Percentiles rank a stretch among this genome's conserved stretches.
Evolutionary conservation across 1,140 invertebrate genomes (phyloP).

Genomic region (Calliphora vicina): DNA sequence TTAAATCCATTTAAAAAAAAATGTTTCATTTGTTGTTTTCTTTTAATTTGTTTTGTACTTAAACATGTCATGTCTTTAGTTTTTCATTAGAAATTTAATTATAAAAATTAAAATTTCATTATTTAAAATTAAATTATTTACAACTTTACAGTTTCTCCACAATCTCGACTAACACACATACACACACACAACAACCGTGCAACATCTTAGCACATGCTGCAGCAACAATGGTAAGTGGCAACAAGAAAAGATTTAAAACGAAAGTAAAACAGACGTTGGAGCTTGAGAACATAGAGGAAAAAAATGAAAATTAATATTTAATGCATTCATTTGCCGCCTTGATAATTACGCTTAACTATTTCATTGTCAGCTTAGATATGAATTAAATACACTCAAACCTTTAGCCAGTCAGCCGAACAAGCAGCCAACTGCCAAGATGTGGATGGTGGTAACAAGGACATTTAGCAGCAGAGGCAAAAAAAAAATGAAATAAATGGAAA

Average conservation of each 20-base stretch:
- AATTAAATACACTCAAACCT: constrained; percentile 37
- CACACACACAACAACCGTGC: neutral
- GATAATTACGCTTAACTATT: constrained; percentile 57
- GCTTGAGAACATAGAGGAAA: neutral
- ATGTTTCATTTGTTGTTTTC: too few relatives aligned
- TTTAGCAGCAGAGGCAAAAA: too few relatives aligned
- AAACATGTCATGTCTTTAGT: neutral
- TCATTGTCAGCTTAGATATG: constrained; percentile 47
- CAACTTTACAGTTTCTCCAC: neutral
- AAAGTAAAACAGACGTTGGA: neutral
- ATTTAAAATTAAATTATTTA: constrained; percentile 11
- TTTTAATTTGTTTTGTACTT: neutral
- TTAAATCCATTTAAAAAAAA: too few relatives aligned
- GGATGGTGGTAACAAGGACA: constrained; percentile 11
- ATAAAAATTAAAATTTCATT: constrained; percentile 14
- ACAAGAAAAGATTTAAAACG: neutral
- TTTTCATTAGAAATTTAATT: neutral
- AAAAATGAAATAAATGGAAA: neutral
- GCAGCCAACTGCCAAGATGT: neutral
- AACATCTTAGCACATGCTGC: neutral
- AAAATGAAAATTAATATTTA: constrained; percentile 47
- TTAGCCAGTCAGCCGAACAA: too few relatives aligned
- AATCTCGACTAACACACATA: neutral
- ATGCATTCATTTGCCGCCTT: constrained; percentile 48
- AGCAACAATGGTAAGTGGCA: neutral